Base-by-base conservation (phyloP, 2,113 vertebrate genomes). In the Procavia capensis region DNA sequence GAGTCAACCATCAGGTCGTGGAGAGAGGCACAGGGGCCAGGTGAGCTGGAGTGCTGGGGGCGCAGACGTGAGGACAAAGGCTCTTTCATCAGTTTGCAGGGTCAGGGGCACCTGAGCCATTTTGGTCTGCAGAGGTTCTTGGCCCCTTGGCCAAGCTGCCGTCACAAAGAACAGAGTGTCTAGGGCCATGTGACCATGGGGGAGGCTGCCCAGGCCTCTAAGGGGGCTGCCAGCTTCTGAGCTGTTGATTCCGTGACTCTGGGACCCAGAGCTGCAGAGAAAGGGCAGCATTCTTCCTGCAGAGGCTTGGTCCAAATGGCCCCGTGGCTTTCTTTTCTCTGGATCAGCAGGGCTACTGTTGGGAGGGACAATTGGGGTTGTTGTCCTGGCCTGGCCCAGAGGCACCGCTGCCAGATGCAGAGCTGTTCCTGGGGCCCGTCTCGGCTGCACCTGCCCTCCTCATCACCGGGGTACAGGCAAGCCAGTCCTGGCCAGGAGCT, bases 131-230 rank as follows among this genome's bases (percentile, higher is more conserved):
- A 89, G 84, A 94, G 78, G 78, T 93, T 76, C 80, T 75, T 10
- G 2, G 91, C 86, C 89, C 87, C 80, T 86, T 43, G 24, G 93
- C 95, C 91, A 85, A 87, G 80, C 39, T 45, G 45, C 96, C n/a
- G 88, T 95, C 95, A 98, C 97, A 98, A 98, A 97, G 97, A 91
- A 90, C 94, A 94, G 97, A 97, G 96, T 97, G 97, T 98, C 93
- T 87, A 10, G 45, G 87, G 80, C 86, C 96, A 95, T 85, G 95
- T 97, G 97, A 96, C 88, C 83, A 57, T 20, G 81, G 89, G 63
- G 92, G 95, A 96, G 95, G 91, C 87, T 95, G 93, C 76, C 96
- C 88, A 94, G 95, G 96, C 93, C 91, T 96, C 82, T 0, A n/a
- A 94, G 87, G 96, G 88, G 86, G 63, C 75, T 97, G 97, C 97